These are phyloP conservation scores for Melanotaenia pygmaea DNA, from an alignment of 2,797 vertebrate species.

Conservation along the genomic window DNA sequence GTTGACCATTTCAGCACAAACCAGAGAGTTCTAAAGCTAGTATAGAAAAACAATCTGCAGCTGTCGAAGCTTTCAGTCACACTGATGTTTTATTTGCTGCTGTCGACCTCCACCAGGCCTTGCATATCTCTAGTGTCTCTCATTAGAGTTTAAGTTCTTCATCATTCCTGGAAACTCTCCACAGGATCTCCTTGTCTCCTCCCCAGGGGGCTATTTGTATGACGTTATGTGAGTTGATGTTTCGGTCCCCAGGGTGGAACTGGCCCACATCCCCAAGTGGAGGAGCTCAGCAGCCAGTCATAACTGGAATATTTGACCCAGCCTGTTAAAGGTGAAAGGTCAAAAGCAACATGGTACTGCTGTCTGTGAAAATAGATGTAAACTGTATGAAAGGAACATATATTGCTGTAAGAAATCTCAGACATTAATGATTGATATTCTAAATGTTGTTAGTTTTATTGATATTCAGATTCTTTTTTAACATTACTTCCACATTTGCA, in stretches of 20 bases:
- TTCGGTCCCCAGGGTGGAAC: constrained; percentile 62
- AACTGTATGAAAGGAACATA: constrained; percentile 74
- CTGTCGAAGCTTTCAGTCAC: constrained; percentile 26
- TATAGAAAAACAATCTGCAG: constrained; percentile 13
- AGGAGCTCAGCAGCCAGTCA: constrained; percentile 57
- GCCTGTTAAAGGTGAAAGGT: constrained; percentile 44
- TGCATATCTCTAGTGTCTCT: constrained; percentile 37
- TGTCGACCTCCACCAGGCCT: constrained; percentile 29
- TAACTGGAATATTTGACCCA: constrained; percentile 61
- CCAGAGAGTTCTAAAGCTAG: constrained; percentile 44
- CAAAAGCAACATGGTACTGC: constrained; percentile 60
- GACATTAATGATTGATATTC: constrained; percentile 76
- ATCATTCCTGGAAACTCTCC: constrained; percentile 39
- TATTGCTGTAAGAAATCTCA: constrained; percentile 73
- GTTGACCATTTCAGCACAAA: constrained; percentile 56
- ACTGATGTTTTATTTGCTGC: constrained; percentile 28
- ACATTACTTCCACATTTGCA: constrained; percentile 69
- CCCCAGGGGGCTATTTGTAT: constrained; percentile 56
- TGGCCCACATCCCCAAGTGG: constrained; percentile 39
- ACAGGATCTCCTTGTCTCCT: constrained; percentile 51
- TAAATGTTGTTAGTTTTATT: constrained; percentile 81
- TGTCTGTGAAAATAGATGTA: constrained; percentile 72
- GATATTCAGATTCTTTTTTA: constrained; percentile 79
- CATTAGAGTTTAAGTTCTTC: constrained; percentile 38
- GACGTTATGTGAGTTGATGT: constrained; percentile 65